phyloP scores from a whole-genome alignment of 2,888 invertebrate species.

The Eupithecia exiguata region DNA sequence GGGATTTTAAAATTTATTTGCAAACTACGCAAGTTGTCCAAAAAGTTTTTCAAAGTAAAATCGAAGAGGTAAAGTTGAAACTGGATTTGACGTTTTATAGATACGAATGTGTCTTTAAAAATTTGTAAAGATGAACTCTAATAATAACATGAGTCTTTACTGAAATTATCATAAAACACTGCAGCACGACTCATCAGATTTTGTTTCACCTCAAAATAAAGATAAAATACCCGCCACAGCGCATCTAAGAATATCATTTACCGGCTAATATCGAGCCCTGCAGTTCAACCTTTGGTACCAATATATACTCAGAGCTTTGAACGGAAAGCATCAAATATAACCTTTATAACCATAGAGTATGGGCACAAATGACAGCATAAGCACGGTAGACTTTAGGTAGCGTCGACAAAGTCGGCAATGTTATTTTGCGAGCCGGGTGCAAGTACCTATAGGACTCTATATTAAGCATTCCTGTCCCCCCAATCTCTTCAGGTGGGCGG shows the following conservation, averaged over 20 bases:
- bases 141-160: constrained; percentile 7
- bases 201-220: constrained; percentile 32
- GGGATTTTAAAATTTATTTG: constrained; percentile 14
- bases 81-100: not conserved
- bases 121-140: not conserved
- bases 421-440: constrained; percentile 78
- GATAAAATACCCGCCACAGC: constrained; percentile 39
- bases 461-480: constrained; percentile 81
- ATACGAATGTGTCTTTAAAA: not conserved
- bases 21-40: constrained; percentile 4
- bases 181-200: constrained; percentile 29
- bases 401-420: constrained; percentile 70
- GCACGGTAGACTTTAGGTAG: constrained; percentile 55
- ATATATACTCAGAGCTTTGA: constrained; percentile 26
- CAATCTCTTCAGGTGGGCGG: constrained; percentile 79
- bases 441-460: constrained; percentile 77
- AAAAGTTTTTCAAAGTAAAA: not conserved
- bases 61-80: not conserved
- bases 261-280: constrained; percentile 42
- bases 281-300: constrained; percentile 36
- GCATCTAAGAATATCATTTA: constrained; percentile 43
- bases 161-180: constrained; percentile 32
- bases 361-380: constrained; percentile 50
- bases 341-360: constrained; percentile 50
- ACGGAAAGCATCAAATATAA: constrained; percentile 49